Conservation (phyloP, 2,113 vertebrate genomes). For the Laterallus jamaicensis region DNA sequence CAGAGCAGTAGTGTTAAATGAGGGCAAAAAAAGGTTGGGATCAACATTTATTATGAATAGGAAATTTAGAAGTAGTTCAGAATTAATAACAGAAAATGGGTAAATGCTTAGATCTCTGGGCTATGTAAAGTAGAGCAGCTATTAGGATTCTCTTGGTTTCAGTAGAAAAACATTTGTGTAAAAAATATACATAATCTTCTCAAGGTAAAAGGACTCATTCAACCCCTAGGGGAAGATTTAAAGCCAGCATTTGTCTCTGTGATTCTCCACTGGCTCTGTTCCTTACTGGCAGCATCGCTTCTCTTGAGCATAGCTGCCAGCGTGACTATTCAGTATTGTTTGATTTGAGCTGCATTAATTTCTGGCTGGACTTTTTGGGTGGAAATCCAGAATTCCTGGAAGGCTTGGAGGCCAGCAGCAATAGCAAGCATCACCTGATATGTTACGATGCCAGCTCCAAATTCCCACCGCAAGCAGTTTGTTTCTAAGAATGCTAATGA, state of each 20-base stretch:
- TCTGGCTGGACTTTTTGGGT: constrained; percentile 34
- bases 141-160: background rate
- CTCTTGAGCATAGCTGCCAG: background rate
- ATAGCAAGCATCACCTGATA: background rate
- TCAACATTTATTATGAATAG: background rate
- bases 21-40: background rate
- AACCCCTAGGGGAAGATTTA: constrained; percentile 6
- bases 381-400: constrained; percentile 53
- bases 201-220: constrained; percentile 22
- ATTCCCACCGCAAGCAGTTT: background rate
- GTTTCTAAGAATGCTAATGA: background rate
- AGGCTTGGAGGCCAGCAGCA: constrained; percentile 7
- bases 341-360: background rate
- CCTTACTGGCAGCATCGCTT: background rate
- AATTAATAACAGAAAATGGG: background rate
- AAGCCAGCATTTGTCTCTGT: constrained; percentile 16
- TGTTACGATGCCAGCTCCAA: background rate
- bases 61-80: background rate
- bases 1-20: background rate
- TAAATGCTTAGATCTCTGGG: background rate
- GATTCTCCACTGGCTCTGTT: constrained; percentile 1
- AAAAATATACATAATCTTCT: constrained; percentile 20
- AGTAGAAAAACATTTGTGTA: background rate
- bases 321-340: constrained; percentile 17
- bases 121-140: background rate